phyloP scores from a whole-genome alignment of 2,113 vertebrate genomes.

The Miniopterus natalensis region DNA sequence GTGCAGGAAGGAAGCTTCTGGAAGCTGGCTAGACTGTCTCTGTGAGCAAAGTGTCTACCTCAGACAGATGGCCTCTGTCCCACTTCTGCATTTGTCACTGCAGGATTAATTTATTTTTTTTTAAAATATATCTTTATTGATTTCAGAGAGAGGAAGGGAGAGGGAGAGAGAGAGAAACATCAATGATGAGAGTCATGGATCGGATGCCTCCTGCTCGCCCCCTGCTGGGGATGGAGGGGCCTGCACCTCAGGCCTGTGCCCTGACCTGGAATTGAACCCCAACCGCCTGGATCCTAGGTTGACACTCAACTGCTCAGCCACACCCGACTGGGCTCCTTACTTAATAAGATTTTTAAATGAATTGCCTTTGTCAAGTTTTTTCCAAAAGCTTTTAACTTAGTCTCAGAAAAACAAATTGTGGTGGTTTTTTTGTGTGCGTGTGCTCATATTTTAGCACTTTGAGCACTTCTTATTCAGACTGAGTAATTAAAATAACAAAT shows the following conservation, averaged over 20 bases:
- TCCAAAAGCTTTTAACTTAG: conserved; percentile 10
- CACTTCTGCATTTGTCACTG: background rate
- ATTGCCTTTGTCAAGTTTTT: background rate
- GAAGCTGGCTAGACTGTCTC: background rate
- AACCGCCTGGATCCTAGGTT: too few relatives aligned
- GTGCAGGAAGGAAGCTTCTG: background rate
- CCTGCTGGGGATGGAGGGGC: too few relatives aligned
- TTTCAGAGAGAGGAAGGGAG: too few relatives aligned
- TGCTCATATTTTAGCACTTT: background rate
- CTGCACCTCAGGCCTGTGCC: too few relatives aligned
- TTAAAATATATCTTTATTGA: too few relatives aligned
- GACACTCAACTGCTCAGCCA: too few relatives aligned
- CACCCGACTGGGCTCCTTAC: background rate
- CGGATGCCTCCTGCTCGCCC: too few relatives aligned
- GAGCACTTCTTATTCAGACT: background rate
- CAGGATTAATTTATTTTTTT: background rate
- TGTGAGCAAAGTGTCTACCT: background rate
- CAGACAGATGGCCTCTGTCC: background rate
- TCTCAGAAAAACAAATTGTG: background rate
- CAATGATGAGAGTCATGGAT: too few relatives aligned
- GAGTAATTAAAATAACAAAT: background rate
- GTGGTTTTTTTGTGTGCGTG: background rate
- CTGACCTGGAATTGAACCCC: too few relatives aligned
- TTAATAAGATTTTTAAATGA: background rate
- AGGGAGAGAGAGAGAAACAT: too few relatives aligned